A percentile compares a stretch with the other conserved stretches of the same genome.
Evolutionary conservation across 2,888 invertebrate genomes (phyloP).

Genomic region (Dasypogon diadema): DNA sequence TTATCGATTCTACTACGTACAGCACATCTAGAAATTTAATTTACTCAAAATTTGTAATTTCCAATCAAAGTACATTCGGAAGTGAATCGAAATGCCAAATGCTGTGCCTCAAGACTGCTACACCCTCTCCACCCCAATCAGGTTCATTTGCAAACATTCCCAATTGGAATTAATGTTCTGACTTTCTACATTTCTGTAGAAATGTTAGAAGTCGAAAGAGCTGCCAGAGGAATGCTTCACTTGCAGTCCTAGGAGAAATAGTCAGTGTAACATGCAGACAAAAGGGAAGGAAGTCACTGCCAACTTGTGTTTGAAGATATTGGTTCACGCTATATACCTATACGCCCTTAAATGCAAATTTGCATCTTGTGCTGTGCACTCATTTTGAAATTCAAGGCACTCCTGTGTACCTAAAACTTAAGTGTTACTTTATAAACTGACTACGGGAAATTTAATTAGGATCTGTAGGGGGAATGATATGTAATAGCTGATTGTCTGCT

Average conservation of each 20-base stretch:
- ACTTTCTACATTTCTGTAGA: background rate
- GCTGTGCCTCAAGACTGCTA: constrained; percentile 9
- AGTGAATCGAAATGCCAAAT: constrained; percentile 34
- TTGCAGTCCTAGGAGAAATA: background rate
- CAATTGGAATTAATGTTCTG: constrained; percentile 19
- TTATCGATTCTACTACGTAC: background rate
- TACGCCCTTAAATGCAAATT: background rate
- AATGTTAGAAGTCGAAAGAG: background rate
- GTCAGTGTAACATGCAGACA: background rate
- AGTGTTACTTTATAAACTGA: background rate
- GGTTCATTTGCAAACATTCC: constrained; percentile 33
- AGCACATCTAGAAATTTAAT: background rate
- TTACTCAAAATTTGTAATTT: constrained; percentile 32
- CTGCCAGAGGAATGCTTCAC: background rate
- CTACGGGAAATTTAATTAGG: background rate
- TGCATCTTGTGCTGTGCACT: background rate
- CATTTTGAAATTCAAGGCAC: background rate
- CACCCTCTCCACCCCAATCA: background rate
- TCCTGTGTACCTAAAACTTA: background rate
- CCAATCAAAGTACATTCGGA: constrained; percentile 24
- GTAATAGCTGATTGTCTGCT: background rate
- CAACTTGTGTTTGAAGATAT: background rate
- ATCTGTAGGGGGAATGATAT: background rate
- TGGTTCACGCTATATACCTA: background rate
- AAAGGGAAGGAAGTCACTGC: background rate